phyloP scores from a whole-genome alignment of 2,888 invertebrate genomes.

The Choristoneura rosaceana region DNA sequence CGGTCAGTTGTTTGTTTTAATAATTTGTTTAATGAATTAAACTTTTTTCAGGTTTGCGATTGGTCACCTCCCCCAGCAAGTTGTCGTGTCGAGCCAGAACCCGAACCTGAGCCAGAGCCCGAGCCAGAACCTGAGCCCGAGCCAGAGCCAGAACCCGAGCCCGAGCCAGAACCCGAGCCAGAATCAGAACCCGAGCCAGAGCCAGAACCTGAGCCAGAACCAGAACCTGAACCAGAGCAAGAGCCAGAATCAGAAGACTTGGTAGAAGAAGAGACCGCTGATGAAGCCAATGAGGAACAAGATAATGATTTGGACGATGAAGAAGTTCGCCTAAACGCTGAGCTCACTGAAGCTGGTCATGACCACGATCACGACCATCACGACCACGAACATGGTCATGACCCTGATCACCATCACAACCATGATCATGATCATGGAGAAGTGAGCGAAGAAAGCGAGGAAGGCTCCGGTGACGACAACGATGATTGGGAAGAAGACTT shows the following conservation, averaged over 20 bases:
- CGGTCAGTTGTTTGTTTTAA: too few species aligned
- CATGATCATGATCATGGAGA: conserved; percentile 22
- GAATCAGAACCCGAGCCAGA: conserved; percentile 55
- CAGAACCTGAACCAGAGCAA: conserved; percentile 34
- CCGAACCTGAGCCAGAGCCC: conserved; percentile 62
- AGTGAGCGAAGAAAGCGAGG: conserved; percentile 9
- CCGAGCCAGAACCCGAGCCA: conserved; percentile 30
- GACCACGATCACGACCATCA: background rate
- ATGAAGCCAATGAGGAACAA: conserved; percentile 26
- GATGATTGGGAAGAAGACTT: conserved; percentile 15
- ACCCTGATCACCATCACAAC: background rate
- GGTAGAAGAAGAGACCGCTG: conserved; percentile 55
- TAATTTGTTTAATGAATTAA: background rate
- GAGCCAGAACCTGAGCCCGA: conserved; percentile 72
- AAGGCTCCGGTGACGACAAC: conserved; percentile 42
- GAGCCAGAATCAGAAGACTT: conserved; percentile 64
- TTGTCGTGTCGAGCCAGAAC: conserved; percentile 51
- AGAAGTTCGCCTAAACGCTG: conserved; percentile 1
- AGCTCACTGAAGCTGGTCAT: conserved; percentile 7
- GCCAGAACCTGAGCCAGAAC: conserved; percentile 47
- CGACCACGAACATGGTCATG: conserved; percentile 7
- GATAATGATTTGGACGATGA: conserved; percentile 9
- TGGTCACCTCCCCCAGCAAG: conserved; percentile 61
- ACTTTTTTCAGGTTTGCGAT: conserved; percentile 68
- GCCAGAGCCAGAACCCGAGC: conserved; percentile 54